Conservation (phyloP, 2,888 invertebrate species). For the Trachelus stipa region DNA sequence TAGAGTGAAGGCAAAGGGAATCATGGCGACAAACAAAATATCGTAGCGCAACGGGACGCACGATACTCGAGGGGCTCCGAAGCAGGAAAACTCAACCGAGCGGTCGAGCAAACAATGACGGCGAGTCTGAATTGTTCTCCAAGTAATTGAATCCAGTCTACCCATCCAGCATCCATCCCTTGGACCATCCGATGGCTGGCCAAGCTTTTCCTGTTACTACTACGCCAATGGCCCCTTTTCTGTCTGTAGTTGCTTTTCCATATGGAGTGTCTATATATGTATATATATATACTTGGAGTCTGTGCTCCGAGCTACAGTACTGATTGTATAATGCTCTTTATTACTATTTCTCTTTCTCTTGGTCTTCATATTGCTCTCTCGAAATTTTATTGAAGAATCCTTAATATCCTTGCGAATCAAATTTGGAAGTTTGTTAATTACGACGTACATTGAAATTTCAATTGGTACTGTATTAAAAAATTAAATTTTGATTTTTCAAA, state of each 20-base stretch:
- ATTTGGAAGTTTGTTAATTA: no score
- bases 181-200: not conserved
- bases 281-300: no score
- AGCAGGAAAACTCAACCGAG: conserved; percentile 59
- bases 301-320: no score
- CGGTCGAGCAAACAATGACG: conserved; percentile 63
- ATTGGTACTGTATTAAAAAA: no score
- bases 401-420: no score
- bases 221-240: not conserved
- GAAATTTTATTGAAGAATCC: no score
- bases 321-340: no score
- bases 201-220: conserved; percentile 8
- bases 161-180: conserved; percentile 27
- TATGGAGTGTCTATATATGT: no score
- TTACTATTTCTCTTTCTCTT: no score
- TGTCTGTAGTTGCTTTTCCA: not conserved
- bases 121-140: conserved; percentile 62
- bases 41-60: conserved; percentile 52
- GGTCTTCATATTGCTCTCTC: no score
- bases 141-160: conserved; percentile 63
- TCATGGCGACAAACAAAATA: conserved; percentile 61
- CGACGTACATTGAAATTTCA: no score
- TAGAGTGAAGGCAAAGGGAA: conserved; percentile 28
- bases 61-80: conserved; percentile 33
- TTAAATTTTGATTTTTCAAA: no score